A percentile compares a stretch with the other conserved stretches of the same genome.
These are phyloP conservation scores for Coenonympha arcania DNA, from an alignment of 2,888 invertebrate genomes.

Conservation along the genomic window DNA sequence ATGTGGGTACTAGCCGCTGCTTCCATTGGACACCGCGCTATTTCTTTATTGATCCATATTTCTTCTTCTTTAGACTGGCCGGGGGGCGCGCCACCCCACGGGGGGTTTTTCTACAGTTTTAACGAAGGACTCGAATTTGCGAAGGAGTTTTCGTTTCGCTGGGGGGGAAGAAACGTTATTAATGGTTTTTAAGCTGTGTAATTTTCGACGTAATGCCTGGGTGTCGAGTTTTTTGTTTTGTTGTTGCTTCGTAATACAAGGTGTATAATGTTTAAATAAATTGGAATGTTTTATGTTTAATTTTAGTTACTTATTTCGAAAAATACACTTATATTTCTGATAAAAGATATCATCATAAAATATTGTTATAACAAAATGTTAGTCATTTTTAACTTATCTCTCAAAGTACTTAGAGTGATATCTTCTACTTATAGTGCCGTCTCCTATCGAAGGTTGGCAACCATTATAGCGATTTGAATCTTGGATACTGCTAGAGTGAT, in stretches of 20 bases:
- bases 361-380: no score
- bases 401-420: no score
- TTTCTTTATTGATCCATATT: slow-evolving; percentile 76
- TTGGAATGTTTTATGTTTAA: background rate
- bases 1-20: slow-evolving; percentile 67
- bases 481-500: no score
- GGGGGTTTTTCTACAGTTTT: slow-evolving; percentile 71
- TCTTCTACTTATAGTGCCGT: no score
- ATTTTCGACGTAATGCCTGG: slow-evolving; percentile 57
- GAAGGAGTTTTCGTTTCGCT: slow-evolving; percentile 46
- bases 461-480: no score
- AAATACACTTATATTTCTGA: no score
- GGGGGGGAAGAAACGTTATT: slow-evolving; percentile 57
- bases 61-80: slow-evolving; percentile 73
- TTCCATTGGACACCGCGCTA: slow-evolving; percentile 71
- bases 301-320: background rate
- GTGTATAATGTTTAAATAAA: slow-evolving; percentile 2
- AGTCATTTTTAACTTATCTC: no score
- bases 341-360: no score
- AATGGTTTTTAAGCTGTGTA: slow-evolving; percentile 70
- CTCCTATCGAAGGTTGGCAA: no score
- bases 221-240: slow-evolving; percentile 45
- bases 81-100: slow-evolving; percentile 31
- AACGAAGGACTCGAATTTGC: slow-evolving; percentile 63
- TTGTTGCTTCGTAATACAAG: slow-evolving; percentile 33